phyloP scores from a whole-genome alignment of 2,113 vertebrate species.

The Macrotus californicus region DNA sequence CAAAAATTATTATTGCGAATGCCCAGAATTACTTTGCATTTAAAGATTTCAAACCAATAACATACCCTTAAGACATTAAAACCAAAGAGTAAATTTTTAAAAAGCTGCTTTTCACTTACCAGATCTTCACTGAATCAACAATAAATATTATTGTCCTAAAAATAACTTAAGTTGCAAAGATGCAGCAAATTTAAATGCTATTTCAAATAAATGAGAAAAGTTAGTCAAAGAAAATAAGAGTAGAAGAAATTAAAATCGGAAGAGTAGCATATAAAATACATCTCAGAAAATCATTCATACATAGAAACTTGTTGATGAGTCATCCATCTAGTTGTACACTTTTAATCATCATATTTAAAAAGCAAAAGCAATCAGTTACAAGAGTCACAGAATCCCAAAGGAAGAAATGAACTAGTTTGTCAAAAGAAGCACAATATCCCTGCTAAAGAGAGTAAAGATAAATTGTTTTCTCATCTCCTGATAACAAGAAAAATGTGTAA shows the following conservation, averaged over 20 bases:
- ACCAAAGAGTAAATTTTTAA: background rate
- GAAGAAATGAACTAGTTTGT: background rate
- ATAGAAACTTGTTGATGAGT: background rate
- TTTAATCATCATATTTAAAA: background rate
- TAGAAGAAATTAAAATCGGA: background rate
- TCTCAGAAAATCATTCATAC: background rate
- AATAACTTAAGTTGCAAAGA: background rate
- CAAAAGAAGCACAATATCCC: background rate
- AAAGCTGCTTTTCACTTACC: background rate
- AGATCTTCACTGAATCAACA: background rate
- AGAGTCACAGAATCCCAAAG: background rate
- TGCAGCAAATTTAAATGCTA: background rate
- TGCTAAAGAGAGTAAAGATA: background rate
- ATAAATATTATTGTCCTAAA: background rate
- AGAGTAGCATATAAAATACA: background rate
- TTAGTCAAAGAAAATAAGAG: background rate
- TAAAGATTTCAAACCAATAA: background rate
- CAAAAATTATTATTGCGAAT: background rate
- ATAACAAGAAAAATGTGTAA: background rate
- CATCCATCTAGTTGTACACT: background rate
- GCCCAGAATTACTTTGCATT: background rate
- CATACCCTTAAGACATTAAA: background rate
- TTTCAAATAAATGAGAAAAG: conserved; percentile 3
- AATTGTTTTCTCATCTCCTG: background rate
- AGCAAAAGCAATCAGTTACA: background rate